Base-by-base conservation (phyloP, 2,888 invertebrate genomes). In the Leucoma salicis region DNA sequence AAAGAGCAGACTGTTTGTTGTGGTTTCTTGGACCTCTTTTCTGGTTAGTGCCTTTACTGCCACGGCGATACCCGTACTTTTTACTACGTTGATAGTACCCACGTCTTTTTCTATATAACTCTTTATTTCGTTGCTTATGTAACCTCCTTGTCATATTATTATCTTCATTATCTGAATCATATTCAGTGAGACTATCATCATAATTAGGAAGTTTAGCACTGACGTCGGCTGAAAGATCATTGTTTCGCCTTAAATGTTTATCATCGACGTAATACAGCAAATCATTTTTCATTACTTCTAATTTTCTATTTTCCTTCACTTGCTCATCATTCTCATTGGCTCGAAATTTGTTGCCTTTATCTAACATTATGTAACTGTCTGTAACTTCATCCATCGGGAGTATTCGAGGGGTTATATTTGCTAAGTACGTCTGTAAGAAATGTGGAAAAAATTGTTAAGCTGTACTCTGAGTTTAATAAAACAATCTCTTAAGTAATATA, bases 221-320 rank as follows among this genome's bases (percentile, higher is more conserved):
- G 27, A 27, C 2, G 11, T 27, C 27, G 2, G 2, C 27, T 4
- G 27, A 27, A 2, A 27, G 11, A 6, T 10, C 8, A 7, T 45
- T 44, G 8, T 31, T 43, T 6, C 49, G 59, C 7, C 42, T 39
- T 33, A 67, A 29, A 2, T 36, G 49, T 5, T 36, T 41, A 10
- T 68, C 63, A 31, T 69, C 62, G 15, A 66, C 18, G 46, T 75
- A 69, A 35, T 69, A 72, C 3, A 67, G 39, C 18, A 72, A 35
- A 31, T 74, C 74, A 2, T 56, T 61, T 16, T 61, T 54, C 8
- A 48, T 40, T 3, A 59, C 43, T 8, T n/a, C 8, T 35, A 31
- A n/a, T n/a, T n/a, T 31, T 14, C 29, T n/a, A 2, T n/a, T 15
- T n/a, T 27, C 11, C n/a, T 11, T 18, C 18, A 5, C 3, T 11